Evolutionary conservation across 1,140 invertebrate genomes (phyloP).

Genomic region (Maniola jurtina): DNA sequence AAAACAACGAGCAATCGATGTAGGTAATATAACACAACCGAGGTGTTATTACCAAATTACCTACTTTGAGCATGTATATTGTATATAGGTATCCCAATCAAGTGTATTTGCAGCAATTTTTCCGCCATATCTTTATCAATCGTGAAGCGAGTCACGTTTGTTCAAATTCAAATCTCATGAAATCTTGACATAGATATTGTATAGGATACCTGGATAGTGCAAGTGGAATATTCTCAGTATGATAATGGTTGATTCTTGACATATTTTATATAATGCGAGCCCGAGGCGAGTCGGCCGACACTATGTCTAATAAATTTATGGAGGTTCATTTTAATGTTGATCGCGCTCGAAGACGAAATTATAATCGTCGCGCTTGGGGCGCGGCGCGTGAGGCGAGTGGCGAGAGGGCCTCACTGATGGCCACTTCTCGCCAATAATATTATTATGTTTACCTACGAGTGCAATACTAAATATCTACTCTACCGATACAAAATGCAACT

Average conservation of each 20-base stretch:
- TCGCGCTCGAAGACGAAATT: slow-evolving; percentile 67
- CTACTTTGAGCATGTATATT: slow-evolving; percentile 20
- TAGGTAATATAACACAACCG: slow-evolving; percentile 20
- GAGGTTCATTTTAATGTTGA: slow-evolving; percentile 75
- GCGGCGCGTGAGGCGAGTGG: slow-evolving; percentile 43
- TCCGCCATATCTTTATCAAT: slow-evolving; percentile 24
- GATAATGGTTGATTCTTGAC: slow-evolving; percentile 77
- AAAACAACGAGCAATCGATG: slow-evolving; percentile 18
- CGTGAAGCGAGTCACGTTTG: slow-evolving; percentile 43
- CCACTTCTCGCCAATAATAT: neutral
- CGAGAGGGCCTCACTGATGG: slow-evolving; percentile 16
- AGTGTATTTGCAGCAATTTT: slow-evolving; percentile 27
- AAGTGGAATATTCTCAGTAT: slow-evolving; percentile 64
- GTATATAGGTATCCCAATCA: slow-evolving; percentile 9
- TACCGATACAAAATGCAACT: too few relatives aligned
- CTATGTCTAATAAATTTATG: slow-evolving; percentile 79
- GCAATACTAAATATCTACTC: too few relatives aligned
- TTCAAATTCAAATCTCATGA: slow-evolving; percentile 36
- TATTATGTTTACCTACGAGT: too few relatives aligned
- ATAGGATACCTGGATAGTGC: slow-evolving; percentile 39
- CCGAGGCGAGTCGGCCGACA: slow-evolving; percentile 66
- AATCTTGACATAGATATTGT: slow-evolving; percentile 44
- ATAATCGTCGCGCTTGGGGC: slow-evolving; percentile 73
- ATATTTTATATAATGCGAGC: slow-evolving; percentile 76
- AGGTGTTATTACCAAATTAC: slow-evolving; percentile 22